phyloP scores from a whole-genome alignment of 2,888 invertebrate species.

The Rhamphomyia laevipes region DNA sequence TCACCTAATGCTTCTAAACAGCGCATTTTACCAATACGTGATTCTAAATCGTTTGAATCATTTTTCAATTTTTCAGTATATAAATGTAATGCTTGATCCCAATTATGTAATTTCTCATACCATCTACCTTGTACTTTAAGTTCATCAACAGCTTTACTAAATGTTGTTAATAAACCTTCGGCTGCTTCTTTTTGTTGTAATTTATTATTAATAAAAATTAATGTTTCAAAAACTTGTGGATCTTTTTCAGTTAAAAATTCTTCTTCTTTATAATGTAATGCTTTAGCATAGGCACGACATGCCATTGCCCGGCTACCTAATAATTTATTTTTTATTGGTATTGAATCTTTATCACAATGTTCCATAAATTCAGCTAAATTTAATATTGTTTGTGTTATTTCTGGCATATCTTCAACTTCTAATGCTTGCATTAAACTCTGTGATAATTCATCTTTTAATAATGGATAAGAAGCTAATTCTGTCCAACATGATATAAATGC shows the following conservation, averaged over 20 bases:
- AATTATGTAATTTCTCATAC: conserved; percentile 98
- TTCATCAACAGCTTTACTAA: conserved; percentile 55
- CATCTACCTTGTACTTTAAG: conserved; percentile 67
- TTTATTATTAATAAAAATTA: conserved; percentile 96
- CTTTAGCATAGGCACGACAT: conserved; percentile 64
- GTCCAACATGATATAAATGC: conserved; percentile 99
- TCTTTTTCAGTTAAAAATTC: conserved; percentile 78
- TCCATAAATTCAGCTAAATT: conserved; percentile 99
- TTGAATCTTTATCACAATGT: conserved; percentile 91
- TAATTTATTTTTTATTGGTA: conserved; percentile 78
- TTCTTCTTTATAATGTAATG: conserved; percentile 66
- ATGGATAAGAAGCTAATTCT: conserved; percentile 50
- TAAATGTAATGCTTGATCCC: conserved; percentile 88
- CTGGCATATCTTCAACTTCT: conserved; percentile 85
- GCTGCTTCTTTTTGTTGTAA: conserved; percentile 97
- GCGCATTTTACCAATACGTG: conserved; percentile 85
- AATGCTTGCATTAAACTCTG: conserved; percentile 80
- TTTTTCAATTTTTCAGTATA: conserved; percentile 65
- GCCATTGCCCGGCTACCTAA: conserved; percentile 91
- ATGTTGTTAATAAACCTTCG: conserved; percentile 77
- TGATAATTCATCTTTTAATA: conserved; percentile 54
- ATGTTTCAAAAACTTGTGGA: conserved; percentile 79
- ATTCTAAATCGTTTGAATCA: conserved; percentile 59
- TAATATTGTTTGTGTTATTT: conserved; percentile 89
- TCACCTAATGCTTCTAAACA: conserved; percentile 94